Base-by-base conservation (phyloP, 2,797 vertebrate species). In the Hyperoplus immaculatus region DNA sequence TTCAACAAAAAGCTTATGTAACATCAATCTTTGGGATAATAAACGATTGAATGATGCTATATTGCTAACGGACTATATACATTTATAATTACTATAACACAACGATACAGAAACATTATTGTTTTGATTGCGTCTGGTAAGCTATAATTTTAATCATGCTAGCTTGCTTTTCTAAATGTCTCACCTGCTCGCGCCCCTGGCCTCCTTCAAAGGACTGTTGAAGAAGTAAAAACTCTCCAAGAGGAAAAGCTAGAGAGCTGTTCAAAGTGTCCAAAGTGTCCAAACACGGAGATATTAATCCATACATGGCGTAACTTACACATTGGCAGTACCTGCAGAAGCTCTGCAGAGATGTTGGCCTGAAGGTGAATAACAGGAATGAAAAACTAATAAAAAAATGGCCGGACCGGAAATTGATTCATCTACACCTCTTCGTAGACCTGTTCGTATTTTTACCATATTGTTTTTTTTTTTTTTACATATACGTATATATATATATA, bases 141-240 rank as follows among this genome's bases (percentile, higher is more conserved):
- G 13, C 39, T 2, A 14, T 12, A 8, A 9, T 8, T 6, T 0
- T n/a, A 8, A 0, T 1, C 18, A 47, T 7, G n/a, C 6, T 13
- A 6, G 1, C 47, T n/a, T 8, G 43, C 43, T 29, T 29, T 51
- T n/a, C 5, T 4, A 18, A 18, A 4, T 9, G 8, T 39, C 69
- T 84, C 56, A 82, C 84, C 65, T 80, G 77, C 7, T n/a, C 3
- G 14, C n/a, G 42, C 4, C 29, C 47, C 16, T 5, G 36, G 39
- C 53, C 10, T 62, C 61, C 53, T 29, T 4, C 4, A 54, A 43
- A 63, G 43, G 39, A 60, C 39, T 53, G 46, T 10, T 3, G n/a
- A 80, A 54, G 13, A 61, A 57, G 36, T 50, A 15, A 1, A n/a
- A 61, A 11, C 8, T 58, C 41, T 10, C 8, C 5, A 15, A 41